Evolutionary conservation across 2,888 invertebrate genomes (phyloP), one percentile per base, ranked within the genome.

Genomic region (Mesorhabditis belari): DNA sequence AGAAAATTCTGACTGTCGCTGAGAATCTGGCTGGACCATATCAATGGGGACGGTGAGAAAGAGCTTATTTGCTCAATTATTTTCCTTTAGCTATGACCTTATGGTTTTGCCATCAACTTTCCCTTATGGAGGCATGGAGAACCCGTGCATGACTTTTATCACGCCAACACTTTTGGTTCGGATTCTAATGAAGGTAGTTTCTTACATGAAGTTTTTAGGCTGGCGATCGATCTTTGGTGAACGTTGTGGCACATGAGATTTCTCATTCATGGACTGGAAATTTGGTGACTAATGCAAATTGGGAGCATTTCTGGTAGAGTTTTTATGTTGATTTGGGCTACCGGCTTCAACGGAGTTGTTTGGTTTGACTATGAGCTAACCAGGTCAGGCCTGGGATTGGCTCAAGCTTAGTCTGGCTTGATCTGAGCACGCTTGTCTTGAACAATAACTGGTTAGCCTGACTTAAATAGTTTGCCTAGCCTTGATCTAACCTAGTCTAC

Each of bases 41-140:
- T 58, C 68, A 71, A 21, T 78, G 78, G 78, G 76, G 76, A 55
- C 35, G 76, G 55, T 95, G 26, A 54, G 23, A 6, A 6, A n/a
- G n/a, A n/a, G n/a, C n/a, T n/a, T n/a, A n/a, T n/a, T n/a, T n/a
- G n/a, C n/a, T n/a, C n/a, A n/a, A n/a, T n/a, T n/a, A n/a, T n/a
- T 23, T 57, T 24, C 3, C 21, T 62, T 60, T 54, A 64, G 73
- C 56, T 95, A 93, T 82, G 93, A 94, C 83, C 73, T 86, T 57
- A 83, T 94, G 29, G 89, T 94, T 28, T 85, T 94, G 77, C 94
- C 94, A 0, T 91, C 93, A 0, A 89, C 89, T 69, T 94, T 94
- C 84, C 92, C 93, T 0, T 92, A 88, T 80, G 93, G 93, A 0
- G 93, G 93, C 23, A 94, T 94, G 93, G 94, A 94, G 83, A 94